Conservation (phyloP, 1,140 invertebrate genomes). For the Penaeus japonicus region DNA sequence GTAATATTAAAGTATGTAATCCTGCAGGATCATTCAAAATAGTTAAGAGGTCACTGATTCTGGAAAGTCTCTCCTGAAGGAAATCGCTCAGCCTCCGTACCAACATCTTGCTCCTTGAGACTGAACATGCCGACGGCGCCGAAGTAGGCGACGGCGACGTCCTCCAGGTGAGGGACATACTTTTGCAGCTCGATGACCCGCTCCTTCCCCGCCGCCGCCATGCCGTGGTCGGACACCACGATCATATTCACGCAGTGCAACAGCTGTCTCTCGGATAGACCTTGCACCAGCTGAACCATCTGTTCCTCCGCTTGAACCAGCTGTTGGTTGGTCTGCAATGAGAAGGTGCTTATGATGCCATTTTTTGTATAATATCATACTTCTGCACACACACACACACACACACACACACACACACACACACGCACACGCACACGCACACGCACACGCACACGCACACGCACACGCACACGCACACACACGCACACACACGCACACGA, state of each 20-base stretch:
- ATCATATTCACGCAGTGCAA: conserved; percentile 72
- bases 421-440: no score
- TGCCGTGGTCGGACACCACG: conserved; percentile 80
- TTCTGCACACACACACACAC: no score
- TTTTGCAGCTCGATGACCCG: conserved; percentile 71
- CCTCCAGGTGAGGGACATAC: conserved; percentile 63
- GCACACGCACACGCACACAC: no score
- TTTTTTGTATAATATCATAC: no score
- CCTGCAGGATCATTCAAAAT: no score
- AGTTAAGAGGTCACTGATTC: neutral
- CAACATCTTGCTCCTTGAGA: conserved; percentile 49
- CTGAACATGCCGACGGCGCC: conserved; percentile 50
- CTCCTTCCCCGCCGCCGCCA: conserved; percentile 68
- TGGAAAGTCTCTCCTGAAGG: conserved; percentile 26
- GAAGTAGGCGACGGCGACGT: conserved; percentile 39
- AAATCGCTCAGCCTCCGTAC: conserved; percentile 21
- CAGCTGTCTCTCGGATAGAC: conserved; percentile 67
- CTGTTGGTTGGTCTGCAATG: conserved; percentile 64
- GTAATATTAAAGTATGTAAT: no score
- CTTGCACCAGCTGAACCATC: conserved; percentile 70
- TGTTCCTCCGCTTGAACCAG: conserved; percentile 69
- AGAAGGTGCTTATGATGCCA: neutral
- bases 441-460: no score
- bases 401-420: no score
- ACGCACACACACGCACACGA: no score